phyloP scores from a whole-genome alignment of 2,797 vertebrate genomes.

The Acrossocheilus fasciatus region DNA sequence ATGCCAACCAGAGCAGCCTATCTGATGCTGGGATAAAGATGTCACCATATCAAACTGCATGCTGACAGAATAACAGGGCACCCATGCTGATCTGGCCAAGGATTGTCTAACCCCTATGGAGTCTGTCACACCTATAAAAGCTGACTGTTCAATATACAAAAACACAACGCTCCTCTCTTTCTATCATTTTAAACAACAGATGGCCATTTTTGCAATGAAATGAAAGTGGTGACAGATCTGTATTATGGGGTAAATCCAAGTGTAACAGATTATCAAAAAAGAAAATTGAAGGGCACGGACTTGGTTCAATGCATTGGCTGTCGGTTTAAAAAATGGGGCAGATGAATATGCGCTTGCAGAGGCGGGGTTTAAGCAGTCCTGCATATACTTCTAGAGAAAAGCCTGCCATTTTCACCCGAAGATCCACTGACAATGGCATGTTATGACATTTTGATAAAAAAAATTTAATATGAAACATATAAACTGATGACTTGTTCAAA shows the following conservation, averaged over 20 bases:
- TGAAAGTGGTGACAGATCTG: not conserved
- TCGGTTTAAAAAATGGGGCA: not conserved
- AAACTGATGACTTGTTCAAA: not conserved
- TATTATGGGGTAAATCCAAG: not conserved
- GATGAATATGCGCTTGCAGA: not conserved
- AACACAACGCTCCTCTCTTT: not conserved
- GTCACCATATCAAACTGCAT: not conserved
- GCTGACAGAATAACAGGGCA: slow-evolving; percentile 9
- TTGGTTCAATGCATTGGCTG: too few relatives aligned
- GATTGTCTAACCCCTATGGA: not conserved
- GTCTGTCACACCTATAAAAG: not conserved
- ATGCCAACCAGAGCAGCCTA: not conserved
- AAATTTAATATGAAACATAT: not conserved
- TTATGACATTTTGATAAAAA: not conserved
- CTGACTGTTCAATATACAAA: not conserved
- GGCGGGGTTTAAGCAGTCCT: not conserved
- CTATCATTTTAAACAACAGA: not conserved
- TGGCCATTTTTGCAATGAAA: not conserved
- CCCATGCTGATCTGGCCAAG: not conserved
- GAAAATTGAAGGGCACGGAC: not conserved
- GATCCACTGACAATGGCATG: not conserved
- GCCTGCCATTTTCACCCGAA: too few relatives aligned
- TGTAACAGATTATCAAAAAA: not conserved
- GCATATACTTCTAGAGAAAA: not conserved
- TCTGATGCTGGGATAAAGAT: not conserved